These are phyloP conservation scores for Vimba vimba DNA, from an alignment of 2,113 vertebrate species.

Conservation along the genomic window DNA sequence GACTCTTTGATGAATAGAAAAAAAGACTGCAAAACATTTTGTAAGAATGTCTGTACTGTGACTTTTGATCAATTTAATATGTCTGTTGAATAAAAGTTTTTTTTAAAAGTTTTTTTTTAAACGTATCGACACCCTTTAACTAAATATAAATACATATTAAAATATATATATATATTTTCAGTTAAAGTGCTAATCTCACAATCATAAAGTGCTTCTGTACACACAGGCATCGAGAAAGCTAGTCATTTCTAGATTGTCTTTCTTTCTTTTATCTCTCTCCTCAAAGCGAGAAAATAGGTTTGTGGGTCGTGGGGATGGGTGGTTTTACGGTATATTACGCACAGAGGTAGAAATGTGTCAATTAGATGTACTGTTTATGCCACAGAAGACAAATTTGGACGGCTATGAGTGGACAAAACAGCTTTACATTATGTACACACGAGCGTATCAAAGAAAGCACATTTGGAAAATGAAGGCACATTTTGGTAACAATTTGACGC, in stretches of 20 bases:
- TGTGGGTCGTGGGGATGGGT: not conserved
- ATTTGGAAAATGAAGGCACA: not conserved
- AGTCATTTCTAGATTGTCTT: not conserved
- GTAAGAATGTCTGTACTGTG: too few relatives aligned
- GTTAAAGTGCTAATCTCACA: not conserved
- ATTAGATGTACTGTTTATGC: not conserved
- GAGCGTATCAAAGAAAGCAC: not conserved
- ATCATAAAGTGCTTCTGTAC: not conserved
- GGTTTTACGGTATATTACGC: not conserved
- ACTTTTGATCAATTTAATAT: too few relatives aligned
- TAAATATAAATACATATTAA: too few relatives aligned
- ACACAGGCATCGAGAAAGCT: not conserved
- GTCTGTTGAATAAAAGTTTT: too few relatives aligned
- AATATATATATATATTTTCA: not conserved
- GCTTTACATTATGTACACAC: not conserved
- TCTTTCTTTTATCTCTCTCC: not conserved
- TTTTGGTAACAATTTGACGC: not conserved
- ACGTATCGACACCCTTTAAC: too few relatives aligned
- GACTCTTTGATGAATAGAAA: not conserved
- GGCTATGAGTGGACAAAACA: not conserved
- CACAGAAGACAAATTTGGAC: not conserved
- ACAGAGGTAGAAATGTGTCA: not conserved
- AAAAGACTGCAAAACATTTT: not conserved
- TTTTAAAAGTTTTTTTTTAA: too few relatives aligned
- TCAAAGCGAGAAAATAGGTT: conserved; percentile 1